Conservation (phyloP, 2,797 vertebrate genomes). For the Morelia viridis region DNA sequence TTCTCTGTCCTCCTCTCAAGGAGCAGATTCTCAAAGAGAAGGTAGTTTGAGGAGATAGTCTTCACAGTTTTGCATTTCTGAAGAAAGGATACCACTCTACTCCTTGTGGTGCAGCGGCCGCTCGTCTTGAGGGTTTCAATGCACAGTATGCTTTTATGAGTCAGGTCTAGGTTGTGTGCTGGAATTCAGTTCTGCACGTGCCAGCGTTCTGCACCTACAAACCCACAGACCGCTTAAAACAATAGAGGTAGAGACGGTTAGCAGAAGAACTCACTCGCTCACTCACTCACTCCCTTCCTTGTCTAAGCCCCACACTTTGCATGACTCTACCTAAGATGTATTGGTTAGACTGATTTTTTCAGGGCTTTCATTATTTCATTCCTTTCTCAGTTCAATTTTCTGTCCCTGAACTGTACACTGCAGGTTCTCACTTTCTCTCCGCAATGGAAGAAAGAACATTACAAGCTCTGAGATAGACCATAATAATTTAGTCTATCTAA, state of each 20-base stretch:
- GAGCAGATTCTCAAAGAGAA: not conserved
- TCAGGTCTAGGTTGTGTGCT: slow-evolving; percentile 1
- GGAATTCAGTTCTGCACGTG: not conserved
- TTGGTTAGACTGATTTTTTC: not conserved
- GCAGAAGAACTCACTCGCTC: not conserved
- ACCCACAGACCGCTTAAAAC: not conserved
- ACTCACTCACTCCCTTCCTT: not conserved
- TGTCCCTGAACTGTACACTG: not conserved
- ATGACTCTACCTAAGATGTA: not conserved
- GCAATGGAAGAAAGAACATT: not conserved
- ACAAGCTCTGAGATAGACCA: not conserved
- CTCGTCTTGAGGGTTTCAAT: not conserved
- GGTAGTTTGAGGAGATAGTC: not conserved
- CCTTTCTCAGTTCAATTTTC: not conserved
- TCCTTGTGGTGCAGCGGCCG: slow-evolving; percentile 3
- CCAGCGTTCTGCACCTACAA: not conserved
- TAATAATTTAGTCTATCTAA: not conserved
- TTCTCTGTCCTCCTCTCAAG: not conserved
- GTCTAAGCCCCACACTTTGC: not conserved
- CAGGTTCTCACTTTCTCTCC: not conserved
- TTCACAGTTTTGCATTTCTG: slow-evolving; percentile 21
- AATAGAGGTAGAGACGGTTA: not conserved
- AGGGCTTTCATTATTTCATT: not conserved
- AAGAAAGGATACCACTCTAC: not conserved
- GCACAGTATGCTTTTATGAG: slow-evolving; percentile 10